Evolutionary conservation across 2,797 vertebrate species (phyloP), one percentile per base, ranked within the genome.

Genomic region (Microtus californicus): DNA sequence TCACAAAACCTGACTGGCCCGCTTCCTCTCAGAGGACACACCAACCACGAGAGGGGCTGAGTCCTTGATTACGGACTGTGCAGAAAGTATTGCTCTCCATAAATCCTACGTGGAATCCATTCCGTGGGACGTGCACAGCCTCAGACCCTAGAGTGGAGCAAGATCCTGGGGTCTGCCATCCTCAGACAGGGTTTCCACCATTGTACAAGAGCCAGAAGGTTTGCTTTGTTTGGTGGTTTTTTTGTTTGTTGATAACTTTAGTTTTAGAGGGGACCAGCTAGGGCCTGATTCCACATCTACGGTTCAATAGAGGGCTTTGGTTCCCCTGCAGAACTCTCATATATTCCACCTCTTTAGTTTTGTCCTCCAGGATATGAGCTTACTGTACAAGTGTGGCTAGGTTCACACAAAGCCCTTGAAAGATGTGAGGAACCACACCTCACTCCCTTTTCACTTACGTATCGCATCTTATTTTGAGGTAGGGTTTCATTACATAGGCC

Each of bases 21-120:
- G 27, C 85, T 96, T 97, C 94, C 95, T 96, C 90, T 79, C 48
- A 59, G 94, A 87, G 93, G 87, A 91, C 73, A 73, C 74, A 71
- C 63, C 59, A 37, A 90, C 37, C 63, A 29, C 0, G 12, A 96
- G 29, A 69, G 67, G 89, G 86, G 77, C 51, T n/a, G 95, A 91
- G 31, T 51, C 88, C 73, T 87, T 93, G 95, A 96, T 95, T 91
- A 94, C 6, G 43, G 80, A 73, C 96, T 81, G 5, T 69, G 19
- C 21, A 61, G 77, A 87, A 88, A 90, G 69, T 9, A 40, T 59
- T 71, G 54, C 51, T 90, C 87, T 76, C 76, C 90, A 88, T 94
- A 91, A 94, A 88, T 10, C 74, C 87, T 54, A 73, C 79, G 67
- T 71, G 85, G 80, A 96, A 91, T 86, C 54, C 87, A 89, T 90